Conservation (phyloP, 2,113 vertebrate genomes). For the Proterorhinus semilunaris region DNA sequence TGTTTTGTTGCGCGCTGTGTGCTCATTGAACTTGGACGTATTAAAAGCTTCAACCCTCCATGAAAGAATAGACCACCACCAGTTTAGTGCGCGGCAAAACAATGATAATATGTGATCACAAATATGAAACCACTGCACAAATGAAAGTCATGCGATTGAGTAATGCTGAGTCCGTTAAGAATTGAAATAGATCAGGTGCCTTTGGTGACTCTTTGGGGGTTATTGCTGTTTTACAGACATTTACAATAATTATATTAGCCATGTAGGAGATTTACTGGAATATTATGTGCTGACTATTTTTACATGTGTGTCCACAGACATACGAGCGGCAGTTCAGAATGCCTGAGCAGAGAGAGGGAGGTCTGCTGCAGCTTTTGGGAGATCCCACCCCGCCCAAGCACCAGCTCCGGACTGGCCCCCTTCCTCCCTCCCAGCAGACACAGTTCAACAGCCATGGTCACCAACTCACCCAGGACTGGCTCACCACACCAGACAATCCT, state of each 20-base stretch:
- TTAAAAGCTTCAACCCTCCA: conserved; percentile 54
- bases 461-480: conserved; percentile 85
- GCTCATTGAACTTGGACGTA: conserved; percentile 55
- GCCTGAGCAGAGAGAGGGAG: conserved; percentile 83
- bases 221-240: conserved; percentile 13
- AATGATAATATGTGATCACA: conserved; percentile 37
- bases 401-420: conserved; percentile 82
- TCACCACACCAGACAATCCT: conserved; percentile 80
- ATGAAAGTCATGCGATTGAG: conserved; percentile 20
- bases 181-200: conserved; percentile 30
- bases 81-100: conserved; percentile 42
- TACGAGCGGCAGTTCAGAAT: conserved; percentile 90
- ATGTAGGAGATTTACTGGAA: conserved; percentile 31
- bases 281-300: conserved; percentile 38
- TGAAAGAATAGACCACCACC: conserved; percentile 40
- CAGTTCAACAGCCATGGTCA: conserved; percentile 78
- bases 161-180: conserved; percentile 19
- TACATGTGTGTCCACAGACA: conserved; percentile 75
- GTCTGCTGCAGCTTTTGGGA: conserved; percentile 87
- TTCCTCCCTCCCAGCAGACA: conserved; percentile 49
- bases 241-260: conserved; percentile 20
- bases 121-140: conserved; percentile 30
- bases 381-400: conserved; percentile 94
- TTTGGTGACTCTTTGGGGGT: conserved; percentile 15
- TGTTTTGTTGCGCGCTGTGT: conserved; percentile 64